Evolutionary conservation across 2,888 invertebrate species (phyloP).

Genomic region (Cantharis lateralis): DNA sequence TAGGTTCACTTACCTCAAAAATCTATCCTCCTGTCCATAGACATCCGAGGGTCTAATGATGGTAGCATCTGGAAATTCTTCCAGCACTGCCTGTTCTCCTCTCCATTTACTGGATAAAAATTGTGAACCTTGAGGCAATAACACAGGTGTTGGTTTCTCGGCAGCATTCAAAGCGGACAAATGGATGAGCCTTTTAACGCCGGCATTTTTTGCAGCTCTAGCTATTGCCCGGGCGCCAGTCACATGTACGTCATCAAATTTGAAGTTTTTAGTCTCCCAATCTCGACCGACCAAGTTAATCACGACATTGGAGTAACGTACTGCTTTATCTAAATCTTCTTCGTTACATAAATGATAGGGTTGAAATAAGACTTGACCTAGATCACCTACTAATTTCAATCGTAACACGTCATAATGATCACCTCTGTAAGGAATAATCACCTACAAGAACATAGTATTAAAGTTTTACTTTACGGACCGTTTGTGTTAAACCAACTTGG

Average conservation of each 20-base stretch:
- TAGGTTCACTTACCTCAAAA: constrained; percentile 62
- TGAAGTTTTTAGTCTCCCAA: constrained; percentile 90
- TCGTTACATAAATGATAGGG: constrained; percentile 86
- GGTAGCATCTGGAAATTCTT: constrained; percentile 95
- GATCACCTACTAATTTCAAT: constrained; percentile 87
- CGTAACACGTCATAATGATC: constrained; percentile 80
- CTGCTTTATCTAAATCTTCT: constrained; percentile 78
- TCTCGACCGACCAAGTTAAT: constrained; percentile 92
- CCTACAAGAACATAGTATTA: constrained; percentile 58
- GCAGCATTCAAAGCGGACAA: constrained; percentile 85
- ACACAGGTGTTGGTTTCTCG: constrained; percentile 69
- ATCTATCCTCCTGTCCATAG: constrained; percentile 89
- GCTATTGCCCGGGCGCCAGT: constrained; percentile 85
- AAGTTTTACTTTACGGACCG: constrained; percentile 6
- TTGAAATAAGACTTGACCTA: constrained; percentile 92
- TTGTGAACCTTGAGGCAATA: constrained; percentile 74
- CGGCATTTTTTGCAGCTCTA: constrained; percentile 70
- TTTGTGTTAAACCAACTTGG: constrained; percentile 61
- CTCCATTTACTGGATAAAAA: constrained; percentile 78
- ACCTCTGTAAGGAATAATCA: constrained; percentile 91
- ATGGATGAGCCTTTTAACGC: constrained; percentile 92
- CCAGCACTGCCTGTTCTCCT: constrained; percentile 89
- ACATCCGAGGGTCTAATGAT: constrained; percentile 92
- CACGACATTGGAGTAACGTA: constrained; percentile 96
- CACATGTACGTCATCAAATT: constrained; percentile 84